Evolutionary conservation across 2,113 vertebrate species (phyloP), one percentile per base, ranked within the genome.

Genomic region (Pipa parva): DNA sequence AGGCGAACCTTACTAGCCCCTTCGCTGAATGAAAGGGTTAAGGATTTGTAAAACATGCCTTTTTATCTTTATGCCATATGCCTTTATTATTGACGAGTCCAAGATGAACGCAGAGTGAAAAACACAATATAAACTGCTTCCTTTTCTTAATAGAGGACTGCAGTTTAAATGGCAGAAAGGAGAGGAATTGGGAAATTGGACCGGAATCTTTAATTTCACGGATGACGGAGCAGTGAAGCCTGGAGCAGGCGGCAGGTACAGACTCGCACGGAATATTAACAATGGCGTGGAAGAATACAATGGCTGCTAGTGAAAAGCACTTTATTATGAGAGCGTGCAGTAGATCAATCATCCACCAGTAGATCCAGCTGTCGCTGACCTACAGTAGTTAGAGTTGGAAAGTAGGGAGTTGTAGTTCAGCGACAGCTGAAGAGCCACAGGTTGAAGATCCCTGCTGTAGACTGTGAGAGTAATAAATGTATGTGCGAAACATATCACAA

Each of bases 81-180:
- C 29, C 29, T 10, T 31, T 31, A n/a, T 31, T 26, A 25, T 25
- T 52, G 22, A 27, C 25, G 17, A 52, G 7, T 11, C 11, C 2
- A 18, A n/a, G 29, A 59, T 49, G 10, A 48, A 25, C 28, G 33
- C 5, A 28, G 50, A 45, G 25, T 77, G 39, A 3, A 31, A 73
- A 87, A 73, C 27, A 61, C 80, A 89, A 90, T 92, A 91, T 81
- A 84, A 83, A 95, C 85, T 97, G 83, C 91, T 91, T 96, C 87
- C 1, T 98, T 99, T 89, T 97, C 85, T 97, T 90, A 86, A 86
- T 93, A 99, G 96, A 93, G 91, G 90, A 76, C 91, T 95, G 91
- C 94, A 95, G 89, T 96, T 95, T 94, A 95, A 89, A 87, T 93
- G 94, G 95, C 93, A 97, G 92, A 95, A 85, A 92, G 92, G 90